Percentiles rank a stretch among this genome's conserved stretches.
Evolutionary conservation across 2,797 vertebrate genomes (phyloP).

Genomic region (Synanceia verrucosa): DNA sequence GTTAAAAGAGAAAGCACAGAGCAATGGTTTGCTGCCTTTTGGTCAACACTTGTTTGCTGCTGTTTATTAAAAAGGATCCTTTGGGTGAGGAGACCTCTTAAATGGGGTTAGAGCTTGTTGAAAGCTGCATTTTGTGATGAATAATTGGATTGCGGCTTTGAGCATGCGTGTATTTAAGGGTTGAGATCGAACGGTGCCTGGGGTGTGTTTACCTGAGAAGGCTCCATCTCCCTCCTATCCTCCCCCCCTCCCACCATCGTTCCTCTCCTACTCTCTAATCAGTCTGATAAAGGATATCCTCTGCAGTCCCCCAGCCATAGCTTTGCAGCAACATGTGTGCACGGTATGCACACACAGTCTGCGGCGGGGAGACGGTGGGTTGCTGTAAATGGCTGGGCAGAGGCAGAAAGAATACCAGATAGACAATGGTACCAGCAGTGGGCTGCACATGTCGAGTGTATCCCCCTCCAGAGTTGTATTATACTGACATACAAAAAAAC

Average conservation of each 20-base stretch:
- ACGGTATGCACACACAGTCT: constrained; percentile 39
- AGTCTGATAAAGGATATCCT: constrained; percentile 70
- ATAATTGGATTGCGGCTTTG: constrained; percentile 78
- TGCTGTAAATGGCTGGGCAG: constrained; percentile 21
- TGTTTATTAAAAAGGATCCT: constrained; percentile 76
- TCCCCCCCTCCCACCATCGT: constrained; percentile 29
- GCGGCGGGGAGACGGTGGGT: constrained; percentile 23
- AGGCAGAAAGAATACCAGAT: constrained; percentile 45
- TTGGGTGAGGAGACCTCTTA: constrained; percentile 74
- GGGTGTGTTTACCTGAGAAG: constrained; percentile 77
- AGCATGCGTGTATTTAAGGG: constrained; percentile 69
- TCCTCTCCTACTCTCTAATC: constrained; percentile 66
- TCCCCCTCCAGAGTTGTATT: too few relatives aligned
- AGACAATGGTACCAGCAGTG: constrained; percentile 25
- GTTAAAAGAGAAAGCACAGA: constrained; percentile 61
- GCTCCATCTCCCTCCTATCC: constrained; percentile 9
- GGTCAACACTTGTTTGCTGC: constrained; percentile 67
- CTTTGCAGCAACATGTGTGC: constrained; percentile 62
- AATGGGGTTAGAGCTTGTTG: constrained; percentile 74
- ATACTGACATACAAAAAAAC: not conserved
- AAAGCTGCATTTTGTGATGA: constrained; percentile 68
- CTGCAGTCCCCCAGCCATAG: constrained; percentile 61
- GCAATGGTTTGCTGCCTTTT: constrained; percentile 67
- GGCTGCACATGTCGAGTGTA: constrained; percentile 18
- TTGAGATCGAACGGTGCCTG: constrained; percentile 72